A percentile compares a stretch with the other conserved stretches of the same genome.
Evolutionary conservation across 1,140 invertebrate species (phyloP).

Genomic region (Drosophila willistoni): DNA sequence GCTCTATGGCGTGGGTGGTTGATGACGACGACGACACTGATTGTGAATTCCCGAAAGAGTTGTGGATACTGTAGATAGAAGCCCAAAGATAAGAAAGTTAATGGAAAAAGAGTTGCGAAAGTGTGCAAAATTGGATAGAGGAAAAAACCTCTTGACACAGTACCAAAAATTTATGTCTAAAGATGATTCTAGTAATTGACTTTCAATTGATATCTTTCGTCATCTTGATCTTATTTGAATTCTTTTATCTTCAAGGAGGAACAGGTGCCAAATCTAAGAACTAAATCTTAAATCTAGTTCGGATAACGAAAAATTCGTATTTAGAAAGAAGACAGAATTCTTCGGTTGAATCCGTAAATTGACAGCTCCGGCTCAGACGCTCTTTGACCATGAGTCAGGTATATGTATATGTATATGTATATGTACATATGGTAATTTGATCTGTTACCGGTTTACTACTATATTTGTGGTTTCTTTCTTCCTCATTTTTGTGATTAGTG

Average conservation of each 20-base stretch:
- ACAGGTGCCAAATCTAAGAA: no score
- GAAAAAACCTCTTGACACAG: neutral
- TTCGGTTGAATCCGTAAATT: no score
- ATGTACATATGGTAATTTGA: neutral
- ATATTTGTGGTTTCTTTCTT: slow-evolving; percentile 40
- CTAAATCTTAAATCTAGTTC: no score
- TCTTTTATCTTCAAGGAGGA: no score
- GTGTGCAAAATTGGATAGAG: slow-evolving; percentile 1
- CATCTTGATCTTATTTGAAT: no score
- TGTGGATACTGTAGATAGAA: slow-evolving; percentile 6
- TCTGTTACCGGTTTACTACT: slow-evolving; percentile 29
- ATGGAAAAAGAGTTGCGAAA: slow-evolving; percentile 3
- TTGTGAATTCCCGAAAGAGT: slow-evolving; percentile 10
- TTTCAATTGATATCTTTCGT: no score
- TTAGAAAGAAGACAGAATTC: no score
- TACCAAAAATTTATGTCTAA: neutral
- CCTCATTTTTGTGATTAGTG: slow-evolving; percentile 42
- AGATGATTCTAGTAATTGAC: no score
- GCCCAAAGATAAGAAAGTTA: slow-evolving; percentile 6
- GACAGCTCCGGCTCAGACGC: neutral
- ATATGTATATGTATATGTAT: neutral
- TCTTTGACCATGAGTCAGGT: neutral
- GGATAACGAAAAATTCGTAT: no score
- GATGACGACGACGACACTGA: slow-evolving; percentile 25
- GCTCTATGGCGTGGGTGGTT: slow-evolving; percentile 1